These are phyloP conservation scores for Nothobranchius kuhntae DNA, from an alignment of 2,113 vertebrate genomes.

Conservation along the genomic window DNA sequence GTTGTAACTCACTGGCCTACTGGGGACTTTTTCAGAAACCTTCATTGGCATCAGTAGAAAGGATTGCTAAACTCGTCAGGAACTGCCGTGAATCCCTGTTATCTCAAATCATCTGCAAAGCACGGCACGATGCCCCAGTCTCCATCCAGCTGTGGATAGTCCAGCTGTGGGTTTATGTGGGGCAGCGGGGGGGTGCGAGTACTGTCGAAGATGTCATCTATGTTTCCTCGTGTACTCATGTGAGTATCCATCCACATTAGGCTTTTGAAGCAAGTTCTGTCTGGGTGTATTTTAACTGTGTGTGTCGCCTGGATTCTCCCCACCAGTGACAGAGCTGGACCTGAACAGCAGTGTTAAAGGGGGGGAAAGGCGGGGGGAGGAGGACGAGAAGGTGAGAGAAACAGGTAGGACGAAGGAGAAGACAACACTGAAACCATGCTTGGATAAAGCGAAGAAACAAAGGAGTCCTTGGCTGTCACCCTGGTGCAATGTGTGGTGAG, in stretches of 20 bases:
- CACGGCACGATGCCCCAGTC: slow-evolving; percentile 22
- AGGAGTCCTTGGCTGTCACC: slow-evolving; percentile 60
- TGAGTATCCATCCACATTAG: slow-evolving; percentile 9
- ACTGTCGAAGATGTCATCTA: slow-evolving; percentile 45
- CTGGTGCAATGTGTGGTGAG: slow-evolving; percentile 82
- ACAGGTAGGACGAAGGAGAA: slow-evolving; percentile 45
- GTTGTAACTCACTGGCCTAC: not conserved
- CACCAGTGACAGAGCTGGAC: slow-evolving; percentile 73
- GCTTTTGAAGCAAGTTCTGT: slow-evolving; percentile 33
- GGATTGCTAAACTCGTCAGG: slow-evolving; percentile 7
- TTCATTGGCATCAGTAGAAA: slow-evolving; percentile 5
- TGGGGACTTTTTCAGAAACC: not conserved
- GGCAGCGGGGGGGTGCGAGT: slow-evolving; percentile 26
- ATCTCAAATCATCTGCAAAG: slow-evolving; percentile 17
- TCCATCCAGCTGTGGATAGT: slow-evolving; percentile 39
- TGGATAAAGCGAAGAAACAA: slow-evolving; percentile 61
- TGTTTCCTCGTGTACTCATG: slow-evolving; percentile 36
- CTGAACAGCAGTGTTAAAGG: slow-evolving; percentile 57
- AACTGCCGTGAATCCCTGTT: slow-evolving; percentile 19
- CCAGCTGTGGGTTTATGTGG: slow-evolving; percentile 46
- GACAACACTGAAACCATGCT: slow-evolving; percentile 64
- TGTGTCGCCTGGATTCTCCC: slow-evolving; percentile 47
- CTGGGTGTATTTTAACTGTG: slow-evolving; percentile 31
- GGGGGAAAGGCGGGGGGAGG: slow-evolving; percentile 56
- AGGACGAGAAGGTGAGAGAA: slow-evolving; percentile 46